Percentiles rank a stretch among this genome's conserved stretches.
phyloP scores from a whole-genome alignment of 2,113 vertebrate genomes.

The Perccottus glenii region DNA sequence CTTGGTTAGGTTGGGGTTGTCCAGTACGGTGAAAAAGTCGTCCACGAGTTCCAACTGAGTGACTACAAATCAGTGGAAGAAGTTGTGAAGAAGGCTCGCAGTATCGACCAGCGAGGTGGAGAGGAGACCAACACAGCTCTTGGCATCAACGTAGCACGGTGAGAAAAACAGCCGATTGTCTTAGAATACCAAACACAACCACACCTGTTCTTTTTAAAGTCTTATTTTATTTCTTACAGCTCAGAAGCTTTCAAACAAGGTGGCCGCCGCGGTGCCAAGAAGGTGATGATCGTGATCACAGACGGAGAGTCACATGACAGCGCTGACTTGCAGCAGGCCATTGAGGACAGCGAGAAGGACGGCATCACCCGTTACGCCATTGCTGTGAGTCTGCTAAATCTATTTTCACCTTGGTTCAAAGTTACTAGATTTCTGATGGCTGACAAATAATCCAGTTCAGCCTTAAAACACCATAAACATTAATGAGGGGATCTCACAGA shows the following conservation, averaged over 20 bases:
- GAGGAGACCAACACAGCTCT: conserved; percentile 96
- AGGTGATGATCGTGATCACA: conserved; percentile 98
- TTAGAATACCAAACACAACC: not conserved
- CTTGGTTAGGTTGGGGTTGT: conserved; percentile 90
- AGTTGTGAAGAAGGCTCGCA: conserved; percentile 91
- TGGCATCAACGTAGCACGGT: conserved; percentile 94
- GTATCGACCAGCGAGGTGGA: conserved; percentile 92
- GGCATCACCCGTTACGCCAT: conserved; percentile 95
- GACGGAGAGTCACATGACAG: conserved; percentile 98
- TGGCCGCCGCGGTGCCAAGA: conserved; percentile 92
- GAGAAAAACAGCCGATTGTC: conserved; percentile 11
- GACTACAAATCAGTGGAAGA: conserved; percentile 93
- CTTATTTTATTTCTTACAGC: conserved; percentile 34
- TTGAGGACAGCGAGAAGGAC: conserved; percentile 91
- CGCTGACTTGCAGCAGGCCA: conserved; percentile 88
- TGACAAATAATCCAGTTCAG: conserved; percentile 24
- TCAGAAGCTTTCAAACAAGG: conserved; percentile 93
- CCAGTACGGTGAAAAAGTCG: conserved; percentile 93
- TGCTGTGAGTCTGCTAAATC: conserved; percentile 83
- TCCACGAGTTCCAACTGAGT: conserved; percentile 93
- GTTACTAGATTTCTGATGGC: conserved; percentile 27
- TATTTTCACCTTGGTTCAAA: conserved; percentile 23
- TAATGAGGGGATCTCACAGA: conserved; percentile 47
- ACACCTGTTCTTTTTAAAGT: not conserved
- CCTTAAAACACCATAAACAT: conserved; percentile 35